A percentile compares a stretch with the other conserved stretches of the same genome.
Conservation (phyloP, 2,888 invertebrate genomes). For the Chymomyza fuscimana region DNA sequence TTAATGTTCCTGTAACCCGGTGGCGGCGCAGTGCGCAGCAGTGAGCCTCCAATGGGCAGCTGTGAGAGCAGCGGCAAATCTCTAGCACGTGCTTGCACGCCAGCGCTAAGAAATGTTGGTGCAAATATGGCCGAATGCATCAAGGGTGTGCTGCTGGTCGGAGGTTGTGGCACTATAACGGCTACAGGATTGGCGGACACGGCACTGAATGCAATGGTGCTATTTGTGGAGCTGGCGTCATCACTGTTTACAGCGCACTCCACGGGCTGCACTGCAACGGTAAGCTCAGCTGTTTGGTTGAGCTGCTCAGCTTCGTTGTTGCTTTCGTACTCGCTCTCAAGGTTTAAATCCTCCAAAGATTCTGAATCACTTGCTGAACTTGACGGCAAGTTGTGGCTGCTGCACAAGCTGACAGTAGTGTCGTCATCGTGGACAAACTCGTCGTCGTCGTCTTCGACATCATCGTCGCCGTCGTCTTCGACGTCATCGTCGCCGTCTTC, state of each 20-base stretch:
- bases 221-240: not conserved
- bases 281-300: not conserved
- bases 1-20: constrained; percentile 41
- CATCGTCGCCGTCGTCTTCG: constrained; percentile 4
- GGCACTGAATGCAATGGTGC: not conserved
- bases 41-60: not conserved
- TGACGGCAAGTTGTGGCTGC: no score
- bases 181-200: not conserved
- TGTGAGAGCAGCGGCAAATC: not conserved
- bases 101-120: constrained; percentile 38
- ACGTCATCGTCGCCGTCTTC: not conserved
- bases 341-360: no score
- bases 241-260: not conserved
- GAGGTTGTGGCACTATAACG: not conserved
- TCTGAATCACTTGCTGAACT: no score
- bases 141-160: not conserved
- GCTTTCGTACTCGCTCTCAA: no score
- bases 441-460: no score
- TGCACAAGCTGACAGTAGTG: no score
- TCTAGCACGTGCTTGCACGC: constrained; percentile 37
- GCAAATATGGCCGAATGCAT: constrained; percentile 35
- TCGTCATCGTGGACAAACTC: no score
- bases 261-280: no score
- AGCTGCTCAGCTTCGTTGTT: no score
- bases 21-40: constrained; percentile 18